These are phyloP conservation scores for Gastrophysa polygoni DNA, from an alignment of 2,888 invertebrate species.

Conservation along the genomic window DNA sequence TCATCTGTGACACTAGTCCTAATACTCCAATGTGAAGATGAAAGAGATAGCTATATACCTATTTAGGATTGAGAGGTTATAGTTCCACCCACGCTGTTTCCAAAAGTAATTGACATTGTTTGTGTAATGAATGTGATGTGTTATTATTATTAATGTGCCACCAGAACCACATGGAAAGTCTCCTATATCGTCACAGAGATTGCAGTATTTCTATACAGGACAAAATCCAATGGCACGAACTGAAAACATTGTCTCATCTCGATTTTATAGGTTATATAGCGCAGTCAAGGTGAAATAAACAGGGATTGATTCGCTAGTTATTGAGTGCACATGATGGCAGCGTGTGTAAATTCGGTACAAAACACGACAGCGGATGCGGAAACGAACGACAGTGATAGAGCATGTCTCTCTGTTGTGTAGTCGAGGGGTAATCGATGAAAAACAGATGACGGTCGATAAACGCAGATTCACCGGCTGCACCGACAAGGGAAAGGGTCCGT, in stretches of 20 bases:
- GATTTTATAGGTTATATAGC: conserved; percentile 27
- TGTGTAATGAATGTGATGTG: too few relatives aligned
- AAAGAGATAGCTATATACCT: too few relatives aligned
- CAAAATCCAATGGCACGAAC: background rate
- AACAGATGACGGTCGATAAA: conserved; percentile 55
- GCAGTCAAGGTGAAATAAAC: conserved; percentile 36
- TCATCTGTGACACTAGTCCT: too few relatives aligned
- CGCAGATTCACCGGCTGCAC: conserved; percentile 27
- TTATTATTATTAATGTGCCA: too few relatives aligned
- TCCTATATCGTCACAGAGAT: too few relatives aligned
- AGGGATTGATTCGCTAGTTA: conserved; percentile 36
- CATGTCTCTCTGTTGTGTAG: conserved; percentile 44
- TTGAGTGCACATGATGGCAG: conserved; percentile 36
- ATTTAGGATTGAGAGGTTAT: too few relatives aligned
- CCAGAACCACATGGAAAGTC: too few relatives aligned
- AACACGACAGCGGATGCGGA: conserved; percentile 44
- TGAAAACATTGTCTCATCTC: background rate
- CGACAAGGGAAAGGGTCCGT: conserved; percentile 25
- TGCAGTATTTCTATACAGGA: too few relatives aligned
- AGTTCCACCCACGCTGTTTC: too few relatives aligned
- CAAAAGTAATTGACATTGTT: too few relatives aligned
- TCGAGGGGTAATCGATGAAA: conserved; percentile 58
- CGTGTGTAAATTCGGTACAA: conserved; percentile 44
- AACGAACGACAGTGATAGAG: conserved; percentile 50
- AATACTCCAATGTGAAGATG: too few relatives aligned